Evolutionary conservation across 1,140 invertebrate genomes (phyloP), one percentile per base, ranked within the genome.

Genomic region (Penaeus japonicus): DNA sequence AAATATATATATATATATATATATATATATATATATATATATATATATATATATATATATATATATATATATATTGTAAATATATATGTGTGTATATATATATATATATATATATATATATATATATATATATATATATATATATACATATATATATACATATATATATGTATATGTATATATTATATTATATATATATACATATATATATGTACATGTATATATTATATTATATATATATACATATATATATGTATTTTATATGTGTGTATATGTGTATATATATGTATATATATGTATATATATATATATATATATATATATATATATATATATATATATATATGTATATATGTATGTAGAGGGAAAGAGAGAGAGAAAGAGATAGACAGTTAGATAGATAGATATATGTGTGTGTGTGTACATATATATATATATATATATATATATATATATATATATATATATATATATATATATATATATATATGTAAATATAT

Each of bases 121-220:
- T 65, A 65, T 65, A 65, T 65, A 65, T 65, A 65, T 65, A 65
- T 65, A 65, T 65, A 65, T 65, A 65, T 65, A 65, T 65, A 65
- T 65, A 65, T 65, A 65, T 65, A 65, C 27, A 65, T 65, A 65
- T 65, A 65, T 65, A 65, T 65, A 65, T 65, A 65, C 27, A 65
- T 65, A 65, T 65, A 65, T 65, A 65, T 65, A 65, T 65, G 27
- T 65, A 65, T 17, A 3, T 65, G 27, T 65, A 65, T 65, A 65
- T 65, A 3, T 65, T n/a, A n/a, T n/a, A n/a, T n/a, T 65, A 65
- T 65, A 65, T 65, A 65, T 65, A 65, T 65, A 65, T 65, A 65
- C 27, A 65, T 65, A 65, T 4, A 65, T 65, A 65, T 65, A 65
- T 65, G 27, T 65, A 65, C 27, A 65, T 65, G 27, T 4, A 65